These are phyloP conservation scores for Puma concolor DNA, from an alignment of 2,113 vertebrate genomes.

Conservation along the genomic window DNA sequence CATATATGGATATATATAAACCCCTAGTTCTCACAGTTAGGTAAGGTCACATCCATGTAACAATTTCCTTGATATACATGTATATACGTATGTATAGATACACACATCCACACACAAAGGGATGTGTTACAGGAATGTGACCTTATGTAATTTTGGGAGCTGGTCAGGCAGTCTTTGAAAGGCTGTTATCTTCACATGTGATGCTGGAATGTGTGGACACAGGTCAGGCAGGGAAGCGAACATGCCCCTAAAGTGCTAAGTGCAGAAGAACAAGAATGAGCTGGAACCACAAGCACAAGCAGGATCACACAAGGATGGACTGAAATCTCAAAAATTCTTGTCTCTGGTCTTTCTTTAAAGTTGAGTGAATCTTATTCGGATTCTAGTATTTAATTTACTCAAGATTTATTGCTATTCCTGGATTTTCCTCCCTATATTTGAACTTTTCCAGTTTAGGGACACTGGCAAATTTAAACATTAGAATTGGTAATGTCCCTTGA, in stretches of 20 bases:
- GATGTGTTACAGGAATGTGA: neutral
- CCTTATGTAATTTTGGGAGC: neutral
- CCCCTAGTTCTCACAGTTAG: neutral
- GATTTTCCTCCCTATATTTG: neutral
- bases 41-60: neutral
- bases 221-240: neutral
- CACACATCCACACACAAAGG: neutral
- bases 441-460: neutral
- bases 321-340: neutral
- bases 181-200: neutral
- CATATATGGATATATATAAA: neutral
- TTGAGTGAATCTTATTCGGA: neutral
- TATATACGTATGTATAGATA: neutral
- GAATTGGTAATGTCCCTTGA: neutral
- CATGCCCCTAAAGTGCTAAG: neutral
- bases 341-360: neutral
- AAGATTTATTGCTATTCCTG: neutral
- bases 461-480: neutral
- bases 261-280: neutral
- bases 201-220: neutral
- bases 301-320: neutral
- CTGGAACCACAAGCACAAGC: neutral
- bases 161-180: neutral
- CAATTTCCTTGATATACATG: neutral
- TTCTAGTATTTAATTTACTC: constrained; percentile 25